Base-by-base conservation (phyloP, 2,888 invertebrate genomes). In the Meloe dianella region DNA sequence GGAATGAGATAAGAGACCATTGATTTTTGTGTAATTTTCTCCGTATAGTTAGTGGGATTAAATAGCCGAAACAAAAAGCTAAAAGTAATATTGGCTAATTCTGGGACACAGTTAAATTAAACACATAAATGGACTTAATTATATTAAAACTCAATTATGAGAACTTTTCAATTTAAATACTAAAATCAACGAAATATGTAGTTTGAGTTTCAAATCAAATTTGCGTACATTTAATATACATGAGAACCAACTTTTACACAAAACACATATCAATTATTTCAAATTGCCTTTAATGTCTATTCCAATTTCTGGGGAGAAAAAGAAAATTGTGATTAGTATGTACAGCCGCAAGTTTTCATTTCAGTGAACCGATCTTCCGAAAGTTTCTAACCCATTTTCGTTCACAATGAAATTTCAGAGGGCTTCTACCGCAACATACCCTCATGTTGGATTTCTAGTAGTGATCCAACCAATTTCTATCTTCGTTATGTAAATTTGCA, bases 381-480 rank as follows among this genome's bases (percentile, higher is more conserved):
- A 10, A 9, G 10, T 51, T 47, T 2, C 47, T 12, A 8, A 51
- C 8, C 20, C 47, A 9, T 22, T 22, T 10, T 51, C 22, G 20
- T 10, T 5, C 17, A 41, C 6, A 17, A 22, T 51, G 22, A 22
- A 22, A 9, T 22, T 51, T 22, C n/a, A n/a, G 9, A 2, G 6
- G 2, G 17, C 1, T 6, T 41, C 17, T 41, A 17, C n/a, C 41
- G 2, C 17, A 2, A 5, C 41, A 41, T 6, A 38, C 35, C 4
- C 17, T n/a, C 10, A 41, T 41, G 17, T 41, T 41, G 41, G 41
- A 41, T 41, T 41, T 17, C n/a, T n/a, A n/a, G n/a, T 41, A 8
- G 41, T 51, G 47, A 51, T 51, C 47, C 47, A 51, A 4, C 2
- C 47, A 51, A 51, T 51, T 51, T 51, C 20, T 8, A 51, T 51